phyloP scores from a whole-genome alignment of 2,888 invertebrate species.

The Onchidella celtica region DNA sequence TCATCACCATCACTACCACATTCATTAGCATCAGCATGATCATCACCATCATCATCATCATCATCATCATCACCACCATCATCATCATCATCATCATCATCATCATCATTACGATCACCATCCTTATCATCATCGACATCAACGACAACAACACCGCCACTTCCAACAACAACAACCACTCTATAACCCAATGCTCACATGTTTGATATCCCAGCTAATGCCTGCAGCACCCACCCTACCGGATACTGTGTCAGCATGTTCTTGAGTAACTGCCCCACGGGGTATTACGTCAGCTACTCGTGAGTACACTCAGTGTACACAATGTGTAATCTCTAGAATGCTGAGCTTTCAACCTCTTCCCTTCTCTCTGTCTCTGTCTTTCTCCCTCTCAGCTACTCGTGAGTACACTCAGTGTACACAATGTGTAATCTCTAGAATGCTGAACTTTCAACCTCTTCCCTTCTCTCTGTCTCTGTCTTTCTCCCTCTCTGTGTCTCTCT shows the following conservation, averaged over 20 bases:
- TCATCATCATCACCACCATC: background rate
- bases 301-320: too few relatives aligned
- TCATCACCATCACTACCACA: background rate
- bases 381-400: too few relatives aligned
- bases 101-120: background rate
- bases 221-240: constrained; percentile 11
- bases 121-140: background rate
- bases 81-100: background rate
- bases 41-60: background rate
- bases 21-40: background rate
- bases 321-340: too few relatives aligned
- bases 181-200: background rate
- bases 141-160: background rate
- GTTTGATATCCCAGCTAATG: background rate
- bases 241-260: constrained; percentile 28
- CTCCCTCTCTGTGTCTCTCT: too few relatives aligned
- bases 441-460: too few relatives aligned
- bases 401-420: too few relatives aligned
- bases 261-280: background rate
- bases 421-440: too few relatives aligned
- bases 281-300: constrained; percentile 16
- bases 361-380: too few relatives aligned
- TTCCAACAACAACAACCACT: background rate
- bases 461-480: too few relatives aligned
- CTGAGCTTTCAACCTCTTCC: too few relatives aligned